These are phyloP conservation scores for Lycia hirtaria DNA, from an alignment of 2,888 invertebrate genomes.

Conservation along the genomic window DNA sequence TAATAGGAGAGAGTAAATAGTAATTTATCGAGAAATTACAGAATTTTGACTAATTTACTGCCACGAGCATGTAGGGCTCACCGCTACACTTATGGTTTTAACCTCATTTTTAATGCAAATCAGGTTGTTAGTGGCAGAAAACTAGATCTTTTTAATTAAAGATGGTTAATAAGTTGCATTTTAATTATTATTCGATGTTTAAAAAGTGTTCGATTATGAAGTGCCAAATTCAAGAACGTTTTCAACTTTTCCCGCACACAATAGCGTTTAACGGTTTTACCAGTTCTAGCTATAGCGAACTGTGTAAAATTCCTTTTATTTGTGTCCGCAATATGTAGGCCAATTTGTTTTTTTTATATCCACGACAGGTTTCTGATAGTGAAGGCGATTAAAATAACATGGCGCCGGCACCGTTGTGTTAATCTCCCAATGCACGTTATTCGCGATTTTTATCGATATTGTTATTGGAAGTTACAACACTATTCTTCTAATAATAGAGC, in stretches of 20 bases:
- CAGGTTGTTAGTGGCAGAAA: constrained; percentile 23
- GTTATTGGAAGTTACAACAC: constrained; percentile 52
- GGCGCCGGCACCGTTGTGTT: constrained; percentile 61
- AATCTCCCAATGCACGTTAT: constrained; percentile 53
- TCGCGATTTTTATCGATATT: constrained; percentile 62
- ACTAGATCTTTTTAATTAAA: constrained; percentile 30
- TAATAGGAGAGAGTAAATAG: constrained; percentile 12
- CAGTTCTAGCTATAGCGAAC: constrained; percentile 61
- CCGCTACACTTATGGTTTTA: constrained; percentile 33
- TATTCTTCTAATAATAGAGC: constrained; percentile 38
- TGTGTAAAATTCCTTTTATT: constrained; percentile 74
- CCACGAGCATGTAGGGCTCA: constrained; percentile 32
- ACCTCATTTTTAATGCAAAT: constrained; percentile 36
- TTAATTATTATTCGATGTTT: constrained; percentile 13
- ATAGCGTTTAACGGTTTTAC: constrained; percentile 70
- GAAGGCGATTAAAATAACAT: constrained; percentile 51
- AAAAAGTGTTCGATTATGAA: constrained; percentile 30
- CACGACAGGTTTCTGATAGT: constrained; percentile 71
- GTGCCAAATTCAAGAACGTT: constrained; percentile 50
- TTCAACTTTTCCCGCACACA: constrained; percentile 56
- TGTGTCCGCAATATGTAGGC: constrained; percentile 72
- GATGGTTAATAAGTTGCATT: constrained; percentile 26
- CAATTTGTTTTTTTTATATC: constrained; percentile 69
- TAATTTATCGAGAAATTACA: constrained; percentile 24
- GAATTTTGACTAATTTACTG: constrained; percentile 32